A percentile compares a stretch with the other conserved stretches of the same genome.
phyloP scores from a whole-genome alignment of 2,113 vertebrate genomes.

The Saccopteryx leptura region DNA sequence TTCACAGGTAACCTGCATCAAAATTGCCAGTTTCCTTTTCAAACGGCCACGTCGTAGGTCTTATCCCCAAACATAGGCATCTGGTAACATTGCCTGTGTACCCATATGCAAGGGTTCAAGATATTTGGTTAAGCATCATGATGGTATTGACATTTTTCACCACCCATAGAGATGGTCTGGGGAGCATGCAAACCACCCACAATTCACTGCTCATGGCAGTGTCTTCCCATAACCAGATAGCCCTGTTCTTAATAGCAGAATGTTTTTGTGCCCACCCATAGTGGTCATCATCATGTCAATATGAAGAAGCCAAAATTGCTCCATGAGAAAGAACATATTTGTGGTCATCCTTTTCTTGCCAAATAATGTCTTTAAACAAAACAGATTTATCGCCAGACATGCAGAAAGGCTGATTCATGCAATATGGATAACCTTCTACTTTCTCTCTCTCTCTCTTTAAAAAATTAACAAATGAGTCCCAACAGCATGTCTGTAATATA shows the following conservation, averaged over 20 bases:
- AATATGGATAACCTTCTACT: conserved; percentile 60
- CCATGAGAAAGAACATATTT: conserved; percentile 43
- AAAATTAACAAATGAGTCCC: conserved; percentile 77
- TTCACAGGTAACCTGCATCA: not conserved
- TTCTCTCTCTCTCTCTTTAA: conserved; percentile 1
- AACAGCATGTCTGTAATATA: conserved; percentile 59
- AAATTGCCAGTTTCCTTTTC: not conserved
- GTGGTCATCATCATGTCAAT: not conserved
- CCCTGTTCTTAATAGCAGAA: not conserved
- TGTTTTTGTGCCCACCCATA: not conserved
- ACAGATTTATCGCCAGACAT: conserved; percentile 49
- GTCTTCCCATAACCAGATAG: not conserved
- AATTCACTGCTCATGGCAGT: not conserved
- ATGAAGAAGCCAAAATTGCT: not conserved
- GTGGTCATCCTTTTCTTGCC: conserved; percentile 57
- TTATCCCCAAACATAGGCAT: not conserved
- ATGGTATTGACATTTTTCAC: not conserved
- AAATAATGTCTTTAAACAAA: conserved; percentile 67
- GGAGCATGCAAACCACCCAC: not conserved
- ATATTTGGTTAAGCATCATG: not conserved
- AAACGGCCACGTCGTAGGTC: not conserved
- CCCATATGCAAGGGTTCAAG: not conserved
- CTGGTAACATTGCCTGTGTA: not conserved
- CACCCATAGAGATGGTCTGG: not conserved
- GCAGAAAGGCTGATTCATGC: conserved; percentile 70